Base-by-base conservation (phyloP, 1,140 invertebrate genomes). In the Eupeodes corollae region DNA sequence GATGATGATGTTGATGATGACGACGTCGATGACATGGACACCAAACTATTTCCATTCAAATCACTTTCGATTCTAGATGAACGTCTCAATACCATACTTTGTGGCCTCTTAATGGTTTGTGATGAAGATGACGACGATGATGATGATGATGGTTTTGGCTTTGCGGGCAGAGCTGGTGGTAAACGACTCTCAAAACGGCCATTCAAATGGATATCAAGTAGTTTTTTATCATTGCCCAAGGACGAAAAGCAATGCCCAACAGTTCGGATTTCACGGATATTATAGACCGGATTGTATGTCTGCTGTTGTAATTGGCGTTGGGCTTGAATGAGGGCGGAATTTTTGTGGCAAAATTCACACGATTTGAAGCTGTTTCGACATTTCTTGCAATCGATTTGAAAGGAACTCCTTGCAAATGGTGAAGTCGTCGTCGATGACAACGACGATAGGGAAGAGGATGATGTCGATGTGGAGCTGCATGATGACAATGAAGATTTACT, bases 261-360 rank as follows among this genome's bases (percentile, higher is more conserved):
- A 0, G 66, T 65, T 38, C 66, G 58, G 9, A 68, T 68, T 37
- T 68, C 66, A 0, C 66, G 63, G 15, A 68, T 68, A 46, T 68
- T 68, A 40, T 68, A 68, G 1, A 68, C 66, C 0, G 66, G 66
- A 37, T 55, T 68, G 49, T 68, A 68, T 35, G 53, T 51, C 1
- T 53, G 50, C 1, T 56, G 52, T 3, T 35, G 12, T 35, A 35
- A 35, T n/a, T 35, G 49, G 44, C 9, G 52, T 42, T 26, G 41
- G 9, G 9, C 40, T 16, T 10, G 46, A 9, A 32, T 51, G 45
- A 44, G 38, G 37, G 47, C 26, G 5, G 48, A 44, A 51, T 55
- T 56, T 52, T 54, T 52, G 38, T 56, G 45, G 47, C 55, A 56
- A 54, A 54, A 56, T 52, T 56, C 55, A 32, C 55, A 56, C 30